A percentile compares a stretch with the other conserved stretches of the same genome.
These are phyloP conservation scores for Morinoia aosen DNA, from an alignment of 2,888 invertebrate genomes.

Conservation along the genomic window DNA sequence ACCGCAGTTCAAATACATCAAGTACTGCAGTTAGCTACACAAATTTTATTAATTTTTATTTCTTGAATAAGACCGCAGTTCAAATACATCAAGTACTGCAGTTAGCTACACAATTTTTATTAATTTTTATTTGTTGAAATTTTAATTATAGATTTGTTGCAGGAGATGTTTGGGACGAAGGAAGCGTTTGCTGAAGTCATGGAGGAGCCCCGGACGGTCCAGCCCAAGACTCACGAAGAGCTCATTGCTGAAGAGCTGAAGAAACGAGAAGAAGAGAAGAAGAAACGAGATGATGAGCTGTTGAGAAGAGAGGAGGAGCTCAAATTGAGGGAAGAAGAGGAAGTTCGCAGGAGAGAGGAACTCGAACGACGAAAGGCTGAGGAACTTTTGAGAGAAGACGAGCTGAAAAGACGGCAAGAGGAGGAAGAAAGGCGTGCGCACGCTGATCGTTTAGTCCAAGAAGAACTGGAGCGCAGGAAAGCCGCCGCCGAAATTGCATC, in stretches of 20 bases:
- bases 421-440: neutral
- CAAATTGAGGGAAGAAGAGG: neutral
- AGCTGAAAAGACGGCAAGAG: neutral
- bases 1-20: neutral
- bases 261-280: neutral
- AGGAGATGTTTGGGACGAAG: neutral
- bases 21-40: neutral
- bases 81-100: no score
- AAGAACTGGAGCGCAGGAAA: slow-evolving; percentile 24
- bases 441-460: neutral
- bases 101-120: neutral
- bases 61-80: no score
- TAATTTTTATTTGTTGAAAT: neutral
- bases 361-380: neutral
- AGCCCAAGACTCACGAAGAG: neutral
- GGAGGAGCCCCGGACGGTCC: neutral
- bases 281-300: neutral
- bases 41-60: neutral
- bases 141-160: neutral
- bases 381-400: neutral
- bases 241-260: neutral
- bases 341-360: neutral
- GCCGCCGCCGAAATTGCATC: neutral
- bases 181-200: neutral
- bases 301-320: neutral